phyloP scores from a whole-genome alignment of 1,140 invertebrate genomes.

The Drosophila trapezifrons region DNA sequence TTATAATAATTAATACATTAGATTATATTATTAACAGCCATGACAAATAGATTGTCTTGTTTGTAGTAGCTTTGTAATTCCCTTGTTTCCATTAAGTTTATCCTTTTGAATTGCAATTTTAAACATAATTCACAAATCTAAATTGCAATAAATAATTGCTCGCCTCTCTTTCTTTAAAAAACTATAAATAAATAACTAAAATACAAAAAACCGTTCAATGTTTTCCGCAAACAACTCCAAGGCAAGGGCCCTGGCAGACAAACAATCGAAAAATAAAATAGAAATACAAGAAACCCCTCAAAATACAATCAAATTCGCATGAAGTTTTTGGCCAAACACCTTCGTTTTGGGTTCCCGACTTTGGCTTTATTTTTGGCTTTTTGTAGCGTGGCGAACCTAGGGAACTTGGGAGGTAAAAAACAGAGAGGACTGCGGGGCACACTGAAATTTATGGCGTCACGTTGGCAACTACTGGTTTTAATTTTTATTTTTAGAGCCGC shows the following conservation, averaged over 20 bases:
- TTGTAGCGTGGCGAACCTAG: slow-evolving; percentile 25
- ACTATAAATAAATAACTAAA: slow-evolving; percentile 8
- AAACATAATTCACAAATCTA: not conserved
- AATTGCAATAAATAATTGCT: not conserved
- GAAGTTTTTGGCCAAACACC: slow-evolving; percentile 36
- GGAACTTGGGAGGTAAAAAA: not conserved
- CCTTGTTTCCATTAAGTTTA: not conserved
- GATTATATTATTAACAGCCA: no score
- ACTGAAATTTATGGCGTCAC: slow-evolving; percentile 62
- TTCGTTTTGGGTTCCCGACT: slow-evolving; percentile 38
- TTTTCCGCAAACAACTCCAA: slow-evolving; percentile 44
- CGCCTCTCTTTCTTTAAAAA: not conserved
- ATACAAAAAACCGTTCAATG: slow-evolving; percentile 26
- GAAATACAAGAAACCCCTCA: slow-evolving; percentile 8
- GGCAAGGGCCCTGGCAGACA: slow-evolving; percentile 44
- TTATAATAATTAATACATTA: not conserved
- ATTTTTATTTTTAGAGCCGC: slow-evolving; percentile 53
- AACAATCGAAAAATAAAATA: slow-evolving; percentile 32
- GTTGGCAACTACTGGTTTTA: slow-evolving; percentile 68
- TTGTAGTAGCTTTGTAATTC: not conserved
- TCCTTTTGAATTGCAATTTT: not conserved
- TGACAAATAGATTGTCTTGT: no score
- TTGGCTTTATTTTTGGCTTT: slow-evolving; percentile 39
- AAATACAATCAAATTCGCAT: slow-evolving; percentile 36
- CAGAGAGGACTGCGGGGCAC: slow-evolving; percentile 1